A percentile compares a stretch with the other conserved stretches of the same genome.
Conservation (phyloP, 2,888 invertebrate species). For the Cistogaster globosa region DNA sequence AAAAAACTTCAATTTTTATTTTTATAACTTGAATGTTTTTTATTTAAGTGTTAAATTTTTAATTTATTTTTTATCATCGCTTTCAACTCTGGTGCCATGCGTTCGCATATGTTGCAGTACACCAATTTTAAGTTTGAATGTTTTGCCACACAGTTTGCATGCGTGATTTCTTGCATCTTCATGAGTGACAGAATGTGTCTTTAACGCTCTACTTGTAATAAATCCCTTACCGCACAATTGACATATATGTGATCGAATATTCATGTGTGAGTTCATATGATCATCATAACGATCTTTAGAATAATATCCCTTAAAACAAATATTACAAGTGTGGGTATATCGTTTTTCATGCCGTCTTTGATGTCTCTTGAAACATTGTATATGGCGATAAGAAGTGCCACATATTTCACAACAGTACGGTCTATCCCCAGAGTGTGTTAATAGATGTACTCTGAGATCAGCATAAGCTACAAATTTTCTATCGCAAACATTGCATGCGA, state of each 20-base stretch:
- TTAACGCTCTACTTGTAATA: constrained; percentile 61
- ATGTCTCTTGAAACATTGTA: constrained; percentile 58
- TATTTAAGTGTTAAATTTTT: neutral
- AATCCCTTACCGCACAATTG: constrained; percentile 64
- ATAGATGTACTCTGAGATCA: constrained; percentile 62
- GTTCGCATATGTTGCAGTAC: constrained; percentile 65
- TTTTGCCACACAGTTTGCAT: constrained; percentile 66
- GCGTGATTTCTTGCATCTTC: constrained; percentile 65
- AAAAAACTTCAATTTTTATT: too few relatives aligned
- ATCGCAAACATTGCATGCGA: constrained; percentile 57
- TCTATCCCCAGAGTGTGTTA: constrained; percentile 57
- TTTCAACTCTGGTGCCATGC: constrained; percentile 51
- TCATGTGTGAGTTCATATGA: constrained; percentile 67
- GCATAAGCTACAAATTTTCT: constrained; percentile 50
- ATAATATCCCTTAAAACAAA: constrained; percentile 67
- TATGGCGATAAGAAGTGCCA: constrained; percentile 60
- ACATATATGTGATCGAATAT: constrained; percentile 61
- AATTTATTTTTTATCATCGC: constrained; percentile 37
- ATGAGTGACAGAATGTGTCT: constrained; percentile 64
- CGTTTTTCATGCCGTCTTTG: constrained; percentile 57
- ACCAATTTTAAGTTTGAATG: constrained; percentile 64
- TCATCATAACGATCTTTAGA: constrained; percentile 60
- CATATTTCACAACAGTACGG: constrained; percentile 68
- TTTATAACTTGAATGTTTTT: neutral
- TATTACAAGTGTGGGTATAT: constrained; percentile 61